Evolutionary conservation across 2,888 invertebrate species (phyloP).

Genomic region (Ganaspis brasiliensis): DNA sequence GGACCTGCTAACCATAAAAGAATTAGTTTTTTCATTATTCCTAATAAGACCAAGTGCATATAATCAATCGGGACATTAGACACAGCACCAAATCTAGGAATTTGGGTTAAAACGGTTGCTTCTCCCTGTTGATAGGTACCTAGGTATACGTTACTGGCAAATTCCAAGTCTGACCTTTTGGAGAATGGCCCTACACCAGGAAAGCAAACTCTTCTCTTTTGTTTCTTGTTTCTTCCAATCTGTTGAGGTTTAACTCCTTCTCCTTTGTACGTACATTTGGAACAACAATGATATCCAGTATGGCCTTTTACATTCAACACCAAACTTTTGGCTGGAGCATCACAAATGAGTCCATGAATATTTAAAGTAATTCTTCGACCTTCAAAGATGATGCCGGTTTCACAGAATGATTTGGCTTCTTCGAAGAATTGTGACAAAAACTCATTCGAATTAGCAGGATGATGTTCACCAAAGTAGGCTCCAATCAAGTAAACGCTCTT

Average conservation of each 20-base stretch:
- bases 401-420: constrained; percentile 43
- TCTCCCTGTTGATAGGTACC: constrained; percentile 53
- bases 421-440: constrained; percentile 50
- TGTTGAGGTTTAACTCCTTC: constrained; percentile 20
- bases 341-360: constrained; percentile 53
- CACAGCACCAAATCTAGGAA: constrained; percentile 54
- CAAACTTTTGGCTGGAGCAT: constrained; percentile 61
- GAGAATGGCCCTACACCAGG: constrained; percentile 7
- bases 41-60: constrained; percentile 59
- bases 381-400: constrained; percentile 36
- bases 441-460: not conserved
- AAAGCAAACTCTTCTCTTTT: constrained; percentile 15
- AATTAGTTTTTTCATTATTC: constrained; percentile 57
- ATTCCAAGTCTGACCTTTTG: not conserved
- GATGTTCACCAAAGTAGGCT: constrained; percentile 4
- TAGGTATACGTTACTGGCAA: not conserved
- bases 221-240: not conserved
- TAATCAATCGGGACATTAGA: constrained; percentile 21
- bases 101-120: constrained; percentile 49
- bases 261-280: constrained; percentile 58
- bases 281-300: constrained; percentile 56
- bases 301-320: constrained; percentile 52
- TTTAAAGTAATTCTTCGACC: constrained; percentile 24
- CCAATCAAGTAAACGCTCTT: not conserved
- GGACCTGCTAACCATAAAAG: constrained; percentile 47